Conservation (phyloP, 2,888 invertebrate genomes). For the Laothoe populi region DNA sequence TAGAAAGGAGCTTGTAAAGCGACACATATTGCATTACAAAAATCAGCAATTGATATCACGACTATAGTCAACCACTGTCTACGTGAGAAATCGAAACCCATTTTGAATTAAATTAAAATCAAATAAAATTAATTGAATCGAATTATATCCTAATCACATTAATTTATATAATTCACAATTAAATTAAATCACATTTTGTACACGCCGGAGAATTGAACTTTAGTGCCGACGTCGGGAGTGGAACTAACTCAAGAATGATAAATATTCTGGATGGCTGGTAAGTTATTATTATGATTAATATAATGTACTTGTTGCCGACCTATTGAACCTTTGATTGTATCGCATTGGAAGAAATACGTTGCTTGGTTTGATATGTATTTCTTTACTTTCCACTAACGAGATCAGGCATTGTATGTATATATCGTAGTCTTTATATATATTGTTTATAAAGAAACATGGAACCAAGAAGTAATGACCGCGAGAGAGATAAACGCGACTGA, state of each 20-base stretch:
- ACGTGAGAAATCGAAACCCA: constrained; percentile 87
- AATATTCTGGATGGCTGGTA: constrained; percentile 56
- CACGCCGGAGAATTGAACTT: constrained; percentile 39
- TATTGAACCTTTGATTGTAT: constrained; percentile 47
- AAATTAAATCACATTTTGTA: constrained; percentile 59
- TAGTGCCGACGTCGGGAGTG: constrained; percentile 49
- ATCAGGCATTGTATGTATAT: constrained; percentile 38
- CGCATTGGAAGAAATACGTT: constrained; percentile 42
- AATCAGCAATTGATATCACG: constrained; percentile 92
- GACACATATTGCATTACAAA: constrained; percentile 93
- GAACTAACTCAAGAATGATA: constrained; percentile 55
- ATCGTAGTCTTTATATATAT: constrained; percentile 31
- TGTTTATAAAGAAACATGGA: not conserved
- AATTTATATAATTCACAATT: constrained; percentile 19
- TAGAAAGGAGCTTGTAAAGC: constrained; percentile 94
- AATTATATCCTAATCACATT: constrained; percentile 13
- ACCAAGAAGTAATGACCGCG: constrained; percentile 59
- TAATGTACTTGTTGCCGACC: constrained; percentile 37
- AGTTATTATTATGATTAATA: constrained; percentile 47
- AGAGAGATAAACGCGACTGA: constrained; percentile 51
- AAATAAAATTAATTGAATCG: constrained; percentile 19
- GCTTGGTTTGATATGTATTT: constrained; percentile 29
- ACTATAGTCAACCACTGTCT: constrained; percentile 91
- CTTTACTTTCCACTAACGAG: not conserved
- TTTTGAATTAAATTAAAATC: constrained; percentile 49